Conservation (phyloP, 2,888 invertebrate species). For the Odontocolon sp. region DNA sequence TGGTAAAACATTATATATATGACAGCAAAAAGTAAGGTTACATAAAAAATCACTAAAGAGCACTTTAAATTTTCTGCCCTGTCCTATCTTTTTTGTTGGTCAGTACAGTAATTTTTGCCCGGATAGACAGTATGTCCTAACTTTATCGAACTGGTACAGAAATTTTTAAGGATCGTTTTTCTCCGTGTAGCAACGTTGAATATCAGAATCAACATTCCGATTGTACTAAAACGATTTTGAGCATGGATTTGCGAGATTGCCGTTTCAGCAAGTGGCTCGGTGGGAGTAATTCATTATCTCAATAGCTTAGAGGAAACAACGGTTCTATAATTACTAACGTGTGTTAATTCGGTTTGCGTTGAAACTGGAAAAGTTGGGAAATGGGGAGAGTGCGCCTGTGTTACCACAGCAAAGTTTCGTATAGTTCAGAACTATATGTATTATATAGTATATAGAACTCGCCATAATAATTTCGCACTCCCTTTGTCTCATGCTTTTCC, state of each 20-base stretch:
- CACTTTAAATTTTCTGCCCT: no score
- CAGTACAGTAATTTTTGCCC: no score
- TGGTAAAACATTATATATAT: no score
- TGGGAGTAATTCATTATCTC: conserved; percentile 4
- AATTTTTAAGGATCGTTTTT: background rate
- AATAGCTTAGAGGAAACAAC: background rate
- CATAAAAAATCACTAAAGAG: no score
- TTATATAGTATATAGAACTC: no score
- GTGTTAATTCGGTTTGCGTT: conserved; percentile 24
- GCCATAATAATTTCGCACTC: conserved; percentile 36
- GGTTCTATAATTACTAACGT: conserved; percentile 30
- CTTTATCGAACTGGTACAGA: no score
- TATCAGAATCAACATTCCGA: no score
- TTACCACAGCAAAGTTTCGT: conserved; percentile 37
- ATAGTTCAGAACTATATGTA: background rate
- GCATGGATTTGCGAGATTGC: background rate
- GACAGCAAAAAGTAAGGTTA: no score
- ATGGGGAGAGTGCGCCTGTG: conserved; percentile 2
- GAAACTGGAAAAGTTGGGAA: conserved; percentile 18
- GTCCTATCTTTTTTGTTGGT: no score
- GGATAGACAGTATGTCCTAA: no score
- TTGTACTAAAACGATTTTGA: no score
- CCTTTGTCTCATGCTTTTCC: conserved; percentile 35
- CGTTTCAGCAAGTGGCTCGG: background rate
- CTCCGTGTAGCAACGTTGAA: background rate